Percentiles rank a stretch among this genome's conserved stretches.
Conservation (phyloP, 2,888 invertebrate species). For the Trachelus stipa region DNA sequence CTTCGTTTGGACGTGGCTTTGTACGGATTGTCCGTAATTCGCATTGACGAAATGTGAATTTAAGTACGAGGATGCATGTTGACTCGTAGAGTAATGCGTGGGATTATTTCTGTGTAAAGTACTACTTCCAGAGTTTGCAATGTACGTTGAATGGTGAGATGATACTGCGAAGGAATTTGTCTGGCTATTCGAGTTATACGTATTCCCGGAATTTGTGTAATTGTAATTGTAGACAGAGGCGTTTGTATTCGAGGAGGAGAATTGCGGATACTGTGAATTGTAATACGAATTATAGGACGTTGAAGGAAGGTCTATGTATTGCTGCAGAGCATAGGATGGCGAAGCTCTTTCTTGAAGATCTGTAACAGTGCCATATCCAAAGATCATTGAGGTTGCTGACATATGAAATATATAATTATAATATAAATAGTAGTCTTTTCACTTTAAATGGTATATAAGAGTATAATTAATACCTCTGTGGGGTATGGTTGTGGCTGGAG, state of each 20-base stretch:
- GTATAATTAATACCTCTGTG: constrained; percentile 50
- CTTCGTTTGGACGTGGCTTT: constrained; percentile 42
- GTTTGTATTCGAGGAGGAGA: constrained; percentile 54
- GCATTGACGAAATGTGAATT: constrained; percentile 55
- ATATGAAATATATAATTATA: constrained; percentile 1
- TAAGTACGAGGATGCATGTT: constrained; percentile 47
- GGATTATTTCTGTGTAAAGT: constrained; percentile 42
- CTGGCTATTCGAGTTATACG: constrained; percentile 38
- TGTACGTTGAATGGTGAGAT: constrained; percentile 48
- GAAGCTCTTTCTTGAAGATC: constrained; percentile 58
- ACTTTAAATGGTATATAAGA: neutral
- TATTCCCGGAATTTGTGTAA: constrained; percentile 52
- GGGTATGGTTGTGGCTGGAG: constrained; percentile 45
- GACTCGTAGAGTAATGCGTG: constrained; percentile 52
- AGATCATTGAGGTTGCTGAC: neutral
- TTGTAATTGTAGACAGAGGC: constrained; percentile 57
- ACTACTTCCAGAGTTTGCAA: constrained; percentile 35
- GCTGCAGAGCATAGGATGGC: constrained; percentile 55
- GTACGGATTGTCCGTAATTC: constrained; percentile 49
- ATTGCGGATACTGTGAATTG: constrained; percentile 54
- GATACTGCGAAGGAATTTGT: constrained; percentile 39
- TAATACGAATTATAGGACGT: constrained; percentile 58
- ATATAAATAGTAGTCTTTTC: neutral
- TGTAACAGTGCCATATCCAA: constrained; percentile 26
- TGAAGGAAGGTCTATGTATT: constrained; percentile 54